Conservation (phyloP, 2,113 vertebrate genomes). For the Suricata suricatta region DNA sequence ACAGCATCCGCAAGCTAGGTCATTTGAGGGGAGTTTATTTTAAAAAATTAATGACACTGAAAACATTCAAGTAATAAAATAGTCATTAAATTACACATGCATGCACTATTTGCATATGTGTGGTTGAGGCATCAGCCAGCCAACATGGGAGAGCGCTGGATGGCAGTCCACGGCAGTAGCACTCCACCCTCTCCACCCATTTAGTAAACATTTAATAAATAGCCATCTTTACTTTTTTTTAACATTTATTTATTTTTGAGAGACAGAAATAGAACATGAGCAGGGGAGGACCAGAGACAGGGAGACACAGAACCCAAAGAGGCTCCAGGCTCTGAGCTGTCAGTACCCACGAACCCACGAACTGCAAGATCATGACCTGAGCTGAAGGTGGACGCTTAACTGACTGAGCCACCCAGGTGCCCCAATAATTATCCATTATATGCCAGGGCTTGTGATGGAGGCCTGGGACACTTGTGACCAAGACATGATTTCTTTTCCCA, state of each 20-base stretch:
- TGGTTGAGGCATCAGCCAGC: background rate
- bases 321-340: no score
- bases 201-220: background rate
- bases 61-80: background rate
- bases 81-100: background rate
- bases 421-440: background rate
- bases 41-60: background rate
- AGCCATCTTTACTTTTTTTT: background rate
- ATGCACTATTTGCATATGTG: background rate
- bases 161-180: rapidly evolving
- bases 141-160: background rate
- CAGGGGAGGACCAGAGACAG: no score
- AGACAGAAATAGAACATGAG: no score
- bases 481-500: background rate
- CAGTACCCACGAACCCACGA: no score
- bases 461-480: background rate
- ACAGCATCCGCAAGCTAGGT: background rate
- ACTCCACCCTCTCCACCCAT: background rate
- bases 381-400: no score
- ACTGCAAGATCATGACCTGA: no score
- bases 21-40: background rate
- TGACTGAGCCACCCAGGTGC: no score
- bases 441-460: background rate
- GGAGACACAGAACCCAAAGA: no score
- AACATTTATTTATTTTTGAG: no score